A percentile compares a stretch with the other conserved stretches of the same genome.
These are phyloP conservation scores for Lampropteryx suffumata DNA, from an alignment of 2,888 invertebrate genomes.

Conservation along the genomic window DNA sequence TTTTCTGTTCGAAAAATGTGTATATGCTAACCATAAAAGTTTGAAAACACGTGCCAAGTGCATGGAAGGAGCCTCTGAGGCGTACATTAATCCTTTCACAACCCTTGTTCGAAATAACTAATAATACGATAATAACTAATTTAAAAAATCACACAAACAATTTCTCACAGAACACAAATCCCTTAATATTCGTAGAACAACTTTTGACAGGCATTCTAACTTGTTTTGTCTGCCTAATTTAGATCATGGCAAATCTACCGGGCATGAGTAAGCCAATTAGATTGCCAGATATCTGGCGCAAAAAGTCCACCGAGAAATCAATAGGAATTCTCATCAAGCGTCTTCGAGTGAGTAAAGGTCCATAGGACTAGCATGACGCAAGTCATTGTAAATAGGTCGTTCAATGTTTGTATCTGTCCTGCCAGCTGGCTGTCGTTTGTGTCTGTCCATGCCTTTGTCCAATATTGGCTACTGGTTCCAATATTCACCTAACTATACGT, in stretches of 20 bases:
- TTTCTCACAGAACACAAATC: neutral
- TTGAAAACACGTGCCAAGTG: too few species aligned
- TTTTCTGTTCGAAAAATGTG: too few species aligned
- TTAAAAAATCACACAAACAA: neutral
- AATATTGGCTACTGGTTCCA: conserved; percentile 42
- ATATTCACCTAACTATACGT: conserved; percentile 35
- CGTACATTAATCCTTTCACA: too few species aligned
- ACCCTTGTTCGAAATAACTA: too few species aligned
- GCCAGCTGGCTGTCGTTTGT: conserved; percentile 43
- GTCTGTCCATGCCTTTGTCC: conserved; percentile 38
- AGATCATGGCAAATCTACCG: conserved; percentile 53
- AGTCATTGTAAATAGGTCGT: conserved; percentile 55
- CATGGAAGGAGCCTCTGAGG: too few species aligned
- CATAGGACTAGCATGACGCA: conserved; percentile 42
- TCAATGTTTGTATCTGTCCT: conserved; percentile 51
- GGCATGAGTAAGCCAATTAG: conserved; percentile 61
- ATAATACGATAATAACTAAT: conserved; percentile 1
- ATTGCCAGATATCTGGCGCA: conserved; percentile 73
- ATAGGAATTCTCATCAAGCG: conserved; percentile 71
- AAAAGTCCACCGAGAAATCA: conserved; percentile 70
- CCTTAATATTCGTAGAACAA: neutral
- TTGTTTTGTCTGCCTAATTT: conserved; percentile 48
- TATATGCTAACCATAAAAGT: too few species aligned
- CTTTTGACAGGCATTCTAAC: conserved; percentile 13
- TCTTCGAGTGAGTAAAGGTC: conserved; percentile 67